phyloP scores from a whole-genome alignment of 2,797 vertebrate species.

The Gastrophryne carolinensis region DNA sequence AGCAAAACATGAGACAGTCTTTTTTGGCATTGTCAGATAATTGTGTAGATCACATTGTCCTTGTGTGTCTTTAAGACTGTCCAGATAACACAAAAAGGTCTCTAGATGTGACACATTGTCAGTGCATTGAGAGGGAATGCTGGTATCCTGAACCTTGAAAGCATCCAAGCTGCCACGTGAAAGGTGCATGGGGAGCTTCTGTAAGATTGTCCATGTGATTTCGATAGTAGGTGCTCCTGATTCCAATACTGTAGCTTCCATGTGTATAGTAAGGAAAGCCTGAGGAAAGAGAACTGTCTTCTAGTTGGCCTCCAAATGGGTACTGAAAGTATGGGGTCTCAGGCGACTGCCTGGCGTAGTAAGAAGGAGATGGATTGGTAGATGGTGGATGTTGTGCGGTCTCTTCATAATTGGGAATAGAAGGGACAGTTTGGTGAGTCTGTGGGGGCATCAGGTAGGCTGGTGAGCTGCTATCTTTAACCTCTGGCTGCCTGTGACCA shows the following conservation, averaged over 20 bases:
- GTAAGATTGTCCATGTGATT: constrained; percentile 62
- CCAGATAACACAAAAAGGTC: neutral
- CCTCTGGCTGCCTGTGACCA: rapidly evolving
- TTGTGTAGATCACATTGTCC: neutral
- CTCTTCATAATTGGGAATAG: neutral
- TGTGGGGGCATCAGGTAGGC: neutral
- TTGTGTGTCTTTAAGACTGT: neutral
- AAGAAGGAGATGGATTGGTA: constrained; percentile 55
- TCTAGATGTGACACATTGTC: neutral
- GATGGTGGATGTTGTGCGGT: neutral
- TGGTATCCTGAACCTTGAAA: constrained; percentile 70
- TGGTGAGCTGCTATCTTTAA: neutral
- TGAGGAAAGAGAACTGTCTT: neutral
- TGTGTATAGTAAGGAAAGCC: constrained; percentile 45
- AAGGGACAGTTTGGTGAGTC: constrained; percentile 16
- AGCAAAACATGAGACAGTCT: no score
- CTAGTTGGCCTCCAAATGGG: constrained; percentile 3
- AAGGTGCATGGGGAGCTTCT: constrained; percentile 60
- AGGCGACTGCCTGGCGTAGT: constrained; percentile 51
- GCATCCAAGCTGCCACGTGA: constrained; percentile 77
- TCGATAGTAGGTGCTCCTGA: constrained; percentile 68
- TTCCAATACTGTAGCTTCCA: constrained; percentile 64
- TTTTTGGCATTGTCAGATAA: neutral
- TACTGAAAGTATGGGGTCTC: constrained; percentile 56
- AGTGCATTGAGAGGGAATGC: constrained; percentile 66